Evolutionary conservation across 1,140 invertebrate species (phyloP), one percentile per base, ranked within the genome.

Genomic region (Drosophila elegans): DNA sequence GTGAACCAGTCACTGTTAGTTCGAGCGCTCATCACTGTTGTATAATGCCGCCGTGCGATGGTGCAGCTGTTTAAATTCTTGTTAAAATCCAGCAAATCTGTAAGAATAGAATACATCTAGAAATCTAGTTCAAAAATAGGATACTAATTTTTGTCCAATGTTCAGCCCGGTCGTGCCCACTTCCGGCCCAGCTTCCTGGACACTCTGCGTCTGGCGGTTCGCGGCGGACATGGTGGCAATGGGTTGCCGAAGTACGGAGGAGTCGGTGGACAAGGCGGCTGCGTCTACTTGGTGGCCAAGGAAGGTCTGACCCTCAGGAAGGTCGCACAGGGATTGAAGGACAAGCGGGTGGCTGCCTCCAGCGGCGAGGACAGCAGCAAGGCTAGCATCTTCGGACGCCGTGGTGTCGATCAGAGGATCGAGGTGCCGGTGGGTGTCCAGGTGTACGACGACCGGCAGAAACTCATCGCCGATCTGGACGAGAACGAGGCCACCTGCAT

Each of bases 201-300:
- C 92, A 94, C 94, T 2, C 91, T 97, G 16, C 93, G 94, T 78
- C 81, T 98, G 39, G 93, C 94, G 80, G 96, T 97, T 3, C 95
- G 94, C 90, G 96, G 94, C 21, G 97, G 97, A 13, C 93, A 94
- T 36, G 97, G 97, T 10, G 96, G 94, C 3, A 94, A 95, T 85
- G 97, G 97, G 2, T 91, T 95, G 44, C 95, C 96, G 1, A 94
- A 95, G 77, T 97, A 95, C 93, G 97, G 97, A 11, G 97, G 97
- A 4, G 89, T 96, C 9, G 97, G 98, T 25, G 98, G 98, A 0
- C 94, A 95, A 91, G 98, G 98, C 13, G 98, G 98, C 12, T 95
- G 96, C 93, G 95, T 98, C 11, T 95, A 95, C 85, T 93, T 97
- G 13, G 88, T 95, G 38, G 96, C 95, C 0, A 94, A 95, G 68